Base-by-base conservation (phyloP, 2,888 invertebrate genomes). In the Lepidocyrtinus sp. region DNA sequence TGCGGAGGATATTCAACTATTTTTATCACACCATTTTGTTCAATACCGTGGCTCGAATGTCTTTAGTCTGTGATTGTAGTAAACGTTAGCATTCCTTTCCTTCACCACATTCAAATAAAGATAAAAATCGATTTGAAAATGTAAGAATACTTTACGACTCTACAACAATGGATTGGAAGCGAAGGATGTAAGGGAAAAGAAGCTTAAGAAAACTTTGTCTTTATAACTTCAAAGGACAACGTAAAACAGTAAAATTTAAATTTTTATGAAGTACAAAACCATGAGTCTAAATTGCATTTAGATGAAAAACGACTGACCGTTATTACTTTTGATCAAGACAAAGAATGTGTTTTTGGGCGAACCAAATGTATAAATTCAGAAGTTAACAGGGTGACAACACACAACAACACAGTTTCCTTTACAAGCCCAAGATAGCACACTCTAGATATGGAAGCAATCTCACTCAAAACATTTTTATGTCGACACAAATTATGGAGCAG, bases 271-370 rank as follows among this genome's bases (percentile, higher is more conserved):
- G 22, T 64, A 55, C 69, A 62, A 25, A 59, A 73, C 21, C 59
- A 59, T 21, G 36, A 77, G 59, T 59, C 22, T 59, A 59, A 62
- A 72, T 46, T 26, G 71, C 71, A 78, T 69, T 69, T 65, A 50
- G 73, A 79, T 69, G 79, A 79, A 63, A 79, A 72, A 79, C 46
- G 68, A 73, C 64, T 79, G 73, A 73, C 79, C 79, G 74, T 67
- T 72, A 68, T 46, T 59, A 21, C 59, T 59, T 36, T 76, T 71
- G 70, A 76, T 76, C 71, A 70, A 64, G 59, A 59, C 21, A 21
- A 59, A 7, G 22, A 59, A 7, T 12, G 59, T 59, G 59, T 59
- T 59, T 59, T n/a, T 9, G n/a, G n/a, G n/a, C n/a, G n/a, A 50
- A 50, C 17, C 1, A 17, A 7, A 50, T 50, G 2, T 17, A 50